These are phyloP conservation scores for Oostethus manadensis DNA, from an alignment of 2,113 vertebrate genomes.

Conservation along the genomic window DNA sequence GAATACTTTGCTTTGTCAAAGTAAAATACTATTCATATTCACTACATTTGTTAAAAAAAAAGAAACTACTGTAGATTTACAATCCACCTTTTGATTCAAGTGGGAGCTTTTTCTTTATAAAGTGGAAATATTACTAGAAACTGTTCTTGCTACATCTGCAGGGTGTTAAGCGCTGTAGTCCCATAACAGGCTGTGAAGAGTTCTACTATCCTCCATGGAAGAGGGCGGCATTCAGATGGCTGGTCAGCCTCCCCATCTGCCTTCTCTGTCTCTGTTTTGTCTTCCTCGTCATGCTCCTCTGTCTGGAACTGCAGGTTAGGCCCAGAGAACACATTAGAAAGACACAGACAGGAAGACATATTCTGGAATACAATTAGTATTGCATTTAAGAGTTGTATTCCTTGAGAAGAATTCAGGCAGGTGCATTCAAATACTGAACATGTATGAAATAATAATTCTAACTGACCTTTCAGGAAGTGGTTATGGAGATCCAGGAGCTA, in stretches of 20 bases:
- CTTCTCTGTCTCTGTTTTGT: slow-evolving; percentile 83
- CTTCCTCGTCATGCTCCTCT: slow-evolving; percentile 93
- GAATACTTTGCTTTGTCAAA: too few species aligned
- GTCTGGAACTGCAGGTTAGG: slow-evolving; percentile 91
- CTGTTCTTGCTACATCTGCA: slow-evolving; percentile 41
- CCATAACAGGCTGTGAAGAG: slow-evolving; percentile 87
- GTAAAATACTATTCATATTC: too few species aligned
- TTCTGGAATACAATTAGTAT: too few species aligned
- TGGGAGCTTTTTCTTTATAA: neutral
- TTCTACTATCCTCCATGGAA: slow-evolving; percentile 95
- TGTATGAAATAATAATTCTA: slow-evolving; percentile 24
- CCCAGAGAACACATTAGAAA: slow-evolving; percentile 5
- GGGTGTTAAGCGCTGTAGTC: slow-evolving; percentile 89
- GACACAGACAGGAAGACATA: too few species aligned
- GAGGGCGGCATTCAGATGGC: slow-evolving; percentile 84
- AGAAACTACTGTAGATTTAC: neutral
- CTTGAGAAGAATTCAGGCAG: too few species aligned
- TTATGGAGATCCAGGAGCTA: slow-evolving; percentile 86
- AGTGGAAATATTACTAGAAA: neutral
- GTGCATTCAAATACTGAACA: slow-evolving; percentile 11
- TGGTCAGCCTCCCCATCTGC: slow-evolving; percentile 91
- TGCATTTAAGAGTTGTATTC: too few species aligned
- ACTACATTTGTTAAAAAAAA: neutral
- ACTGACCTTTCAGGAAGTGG: slow-evolving; percentile 77
- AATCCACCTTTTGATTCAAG: neutral